These are phyloP conservation scores for Stomatorhinus ivindoensis DNA, from an alignment of 2,113 vertebrate species.

Conservation along the genomic window DNA sequence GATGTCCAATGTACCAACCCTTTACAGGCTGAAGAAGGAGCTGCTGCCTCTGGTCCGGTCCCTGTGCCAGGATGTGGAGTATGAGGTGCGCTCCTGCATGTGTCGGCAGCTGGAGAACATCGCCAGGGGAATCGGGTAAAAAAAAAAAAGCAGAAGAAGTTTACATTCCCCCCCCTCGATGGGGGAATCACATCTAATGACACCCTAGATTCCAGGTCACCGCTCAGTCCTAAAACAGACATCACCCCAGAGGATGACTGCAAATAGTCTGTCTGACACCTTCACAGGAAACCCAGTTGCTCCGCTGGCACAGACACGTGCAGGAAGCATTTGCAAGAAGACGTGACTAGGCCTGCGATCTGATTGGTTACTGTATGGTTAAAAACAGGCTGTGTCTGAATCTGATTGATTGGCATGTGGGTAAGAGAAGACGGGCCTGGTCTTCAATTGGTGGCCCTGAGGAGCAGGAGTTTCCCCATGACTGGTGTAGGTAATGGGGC, in stretches of 20 bases:
- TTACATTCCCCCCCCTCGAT: background rate
- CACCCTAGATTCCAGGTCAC: background rate
- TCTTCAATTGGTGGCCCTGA: background rate
- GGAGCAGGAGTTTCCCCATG: background rate
- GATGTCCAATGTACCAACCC: background rate
- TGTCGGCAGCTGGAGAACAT: slow-evolving; percentile 84
- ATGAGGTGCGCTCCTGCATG: slow-evolving; percentile 86
- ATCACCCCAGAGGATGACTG: background rate
- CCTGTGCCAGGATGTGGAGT: slow-evolving; percentile 82
- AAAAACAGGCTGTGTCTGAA: background rate
- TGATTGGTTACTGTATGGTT: background rate
- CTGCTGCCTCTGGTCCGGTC: slow-evolving; percentile 83
- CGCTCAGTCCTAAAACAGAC: background rate
- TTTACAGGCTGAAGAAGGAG: slow-evolving; percentile 78
- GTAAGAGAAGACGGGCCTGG: background rate
- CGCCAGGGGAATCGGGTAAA: slow-evolving; percentile 81
- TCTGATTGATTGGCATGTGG: background rate
- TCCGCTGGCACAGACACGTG: background rate
- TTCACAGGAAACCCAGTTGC: background rate
- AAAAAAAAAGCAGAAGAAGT: slow-evolving; percentile 45
- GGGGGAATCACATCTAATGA: background rate
- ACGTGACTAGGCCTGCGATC: background rate
- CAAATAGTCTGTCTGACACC: background rate
- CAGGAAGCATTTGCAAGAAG: background rate
- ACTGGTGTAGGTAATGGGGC: background rate